Conservation (phyloP, 1,140 invertebrate species). For the Drosophila bocki region DNA sequence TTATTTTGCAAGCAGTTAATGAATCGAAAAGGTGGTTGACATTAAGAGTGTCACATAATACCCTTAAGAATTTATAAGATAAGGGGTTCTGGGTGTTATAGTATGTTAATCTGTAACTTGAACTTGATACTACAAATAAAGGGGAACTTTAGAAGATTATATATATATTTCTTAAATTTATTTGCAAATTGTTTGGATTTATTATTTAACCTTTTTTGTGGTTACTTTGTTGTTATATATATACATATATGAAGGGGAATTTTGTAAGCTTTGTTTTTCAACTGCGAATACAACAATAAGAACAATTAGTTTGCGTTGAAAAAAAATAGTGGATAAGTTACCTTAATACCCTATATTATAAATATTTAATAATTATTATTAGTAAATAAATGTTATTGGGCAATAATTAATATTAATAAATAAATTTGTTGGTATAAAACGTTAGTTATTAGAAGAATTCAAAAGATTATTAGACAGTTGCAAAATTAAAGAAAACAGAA, state of each 20-base stretch:
- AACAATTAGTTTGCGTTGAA: slow-evolving; percentile 7
- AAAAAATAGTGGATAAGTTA: background rate
- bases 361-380: background rate
- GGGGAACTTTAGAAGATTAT: background rate
- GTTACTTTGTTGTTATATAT: slow-evolving; percentile 1
- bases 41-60: slow-evolving; percentile 13
- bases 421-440: background rate
- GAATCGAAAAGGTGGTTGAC: slow-evolving; percentile 19
- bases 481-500: too few relatives aligned
- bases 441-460: too few relatives aligned
- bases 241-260: slow-evolving; percentile 2
- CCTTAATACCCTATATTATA: background rate
- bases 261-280: slow-evolving; percentile 58
- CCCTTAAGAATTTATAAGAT: slow-evolving; percentile 4
- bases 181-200: slow-evolving; percentile 33
- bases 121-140: background rate
- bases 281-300: slow-evolving; percentile 48
- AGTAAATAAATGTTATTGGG: too few relatives aligned
- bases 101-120: background rate
- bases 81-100: background rate
- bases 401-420: background rate
- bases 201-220: slow-evolving; percentile 1
- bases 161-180: background rate
- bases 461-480: too few relatives aligned
- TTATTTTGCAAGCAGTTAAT: slow-evolving; percentile 7